A percentile compares a stretch with the other conserved stretches of the same genome.
phyloP scores from a whole-genome alignment of 2,888 invertebrate species.

The Lasius platythorax region DNA sequence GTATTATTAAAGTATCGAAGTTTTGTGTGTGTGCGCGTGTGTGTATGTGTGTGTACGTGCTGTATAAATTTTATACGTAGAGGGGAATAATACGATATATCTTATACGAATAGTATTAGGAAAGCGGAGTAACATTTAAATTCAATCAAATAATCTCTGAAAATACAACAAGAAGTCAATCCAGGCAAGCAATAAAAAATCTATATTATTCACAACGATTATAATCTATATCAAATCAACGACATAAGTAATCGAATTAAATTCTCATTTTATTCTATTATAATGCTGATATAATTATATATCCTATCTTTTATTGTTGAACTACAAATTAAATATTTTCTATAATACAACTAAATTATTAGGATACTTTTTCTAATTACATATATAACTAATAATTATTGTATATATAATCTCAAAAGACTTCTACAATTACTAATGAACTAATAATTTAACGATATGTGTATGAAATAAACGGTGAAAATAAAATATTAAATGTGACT shows the following conservation, averaged over 20 bases:
- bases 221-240: slow-evolving; percentile 12
- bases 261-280: not conserved
- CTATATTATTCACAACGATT: slow-evolving; percentile 21
- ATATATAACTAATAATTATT: not conserved
- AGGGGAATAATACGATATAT: not conserved
- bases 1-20: not conserved
- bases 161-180: not conserved
- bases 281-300: not conserved
- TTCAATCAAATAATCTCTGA: not conserved
- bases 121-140: slow-evolving; percentile 2
- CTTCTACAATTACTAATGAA: not conserved
- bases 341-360: not conserved
- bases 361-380: no score
- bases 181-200: slow-evolving; percentile 25
- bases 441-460: not conserved
- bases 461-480: not conserved
- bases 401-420: not conserved
- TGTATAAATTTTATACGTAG: not conserved
- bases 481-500: not conserved
- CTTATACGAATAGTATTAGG: not conserved
- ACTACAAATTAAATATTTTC: slow-evolving; percentile 6
- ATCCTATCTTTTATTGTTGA: slow-evolving; percentile 14
- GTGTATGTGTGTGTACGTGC: not conserved
- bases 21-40: not conserved
- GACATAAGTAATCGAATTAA: slow-evolving; percentile 6